Evolutionary conservation across 1,140 invertebrate genomes (phyloP).

Genomic region (Neodiprion virginianus): DNA sequence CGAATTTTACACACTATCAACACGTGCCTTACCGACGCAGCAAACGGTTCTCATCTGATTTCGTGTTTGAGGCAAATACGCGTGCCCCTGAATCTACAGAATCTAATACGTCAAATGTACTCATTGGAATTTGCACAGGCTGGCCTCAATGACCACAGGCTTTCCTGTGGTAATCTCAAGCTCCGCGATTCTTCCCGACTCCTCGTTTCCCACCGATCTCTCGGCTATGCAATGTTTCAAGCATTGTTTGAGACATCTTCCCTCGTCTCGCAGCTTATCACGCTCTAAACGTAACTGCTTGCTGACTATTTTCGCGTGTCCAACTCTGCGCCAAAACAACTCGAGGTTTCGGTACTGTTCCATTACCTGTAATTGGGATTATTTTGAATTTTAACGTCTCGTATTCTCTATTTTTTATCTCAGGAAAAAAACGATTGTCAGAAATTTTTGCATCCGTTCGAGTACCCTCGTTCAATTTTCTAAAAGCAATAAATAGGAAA

Average conservation of each 20-base stretch:
- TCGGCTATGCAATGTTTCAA: constrained; percentile 25
- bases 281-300: constrained; percentile 27
- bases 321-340: constrained; percentile 36
- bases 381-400: neutral
- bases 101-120: too few species aligned
- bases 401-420: too few species aligned
- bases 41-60: too few species aligned
- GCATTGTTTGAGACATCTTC: constrained; percentile 23
- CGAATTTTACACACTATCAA: too few species aligned
- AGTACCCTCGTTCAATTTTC: too few species aligned
- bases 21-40: too few species aligned
- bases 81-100: too few species aligned
- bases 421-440: too few species aligned
- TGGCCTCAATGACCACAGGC: neutral
- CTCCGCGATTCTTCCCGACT: too few species aligned
- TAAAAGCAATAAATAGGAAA: too few species aligned
- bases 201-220: neutral
- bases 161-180: neutral
- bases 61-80: too few species aligned
- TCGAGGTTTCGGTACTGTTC: constrained; percentile 24
- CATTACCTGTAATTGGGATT: constrained; percentile 20
- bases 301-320: constrained; percentile 18
- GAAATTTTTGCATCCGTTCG: too few species aligned
- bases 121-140: neutral
- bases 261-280: constrained; percentile 25